Evolutionary conservation across 2,113 vertebrate species (phyloP).

Genomic region (Trachemys scripta): DNA sequence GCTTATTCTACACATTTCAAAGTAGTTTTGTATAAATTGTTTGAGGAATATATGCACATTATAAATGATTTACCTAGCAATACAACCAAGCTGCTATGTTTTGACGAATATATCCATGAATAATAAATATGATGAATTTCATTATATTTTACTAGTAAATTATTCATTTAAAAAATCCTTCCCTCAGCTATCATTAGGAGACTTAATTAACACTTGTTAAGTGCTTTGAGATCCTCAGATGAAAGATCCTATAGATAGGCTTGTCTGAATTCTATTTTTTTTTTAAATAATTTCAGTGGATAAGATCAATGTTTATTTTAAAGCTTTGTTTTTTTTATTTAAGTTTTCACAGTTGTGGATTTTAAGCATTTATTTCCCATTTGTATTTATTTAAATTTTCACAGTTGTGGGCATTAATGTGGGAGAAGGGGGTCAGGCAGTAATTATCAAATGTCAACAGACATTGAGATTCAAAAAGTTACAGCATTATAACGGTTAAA

Average conservation of each 20-base stretch:
- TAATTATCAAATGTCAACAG: neutral
- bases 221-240: conserved; percentile 37
- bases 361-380: neutral
- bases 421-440: neutral
- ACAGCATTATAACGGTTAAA: neutral
- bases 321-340: neutral
- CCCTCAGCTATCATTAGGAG: neutral
- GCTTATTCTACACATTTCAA: conserved; percentile 30
- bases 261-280: neutral
- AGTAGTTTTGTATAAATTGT: conserved; percentile 31
- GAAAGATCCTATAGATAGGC: neutral
- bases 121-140: conserved; percentile 71
- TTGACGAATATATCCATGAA: conserved; percentile 69
- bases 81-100: conserved; percentile 56
- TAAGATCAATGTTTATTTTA: neutral
- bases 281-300: neutral
- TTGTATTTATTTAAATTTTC: neutral
- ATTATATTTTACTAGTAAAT: conserved; percentile 75
- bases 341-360: neutral
- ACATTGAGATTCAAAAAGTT: neutral
- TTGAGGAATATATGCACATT: conserved; percentile 34
- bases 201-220: conserved; percentile 9
- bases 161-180: conserved; percentile 55
- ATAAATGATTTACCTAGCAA: conserved; percentile 63
- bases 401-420: neutral